phyloP scores from a whole-genome alignment of 2,113 vertebrate species.

The Trichomycterus rosablanca region DNA sequence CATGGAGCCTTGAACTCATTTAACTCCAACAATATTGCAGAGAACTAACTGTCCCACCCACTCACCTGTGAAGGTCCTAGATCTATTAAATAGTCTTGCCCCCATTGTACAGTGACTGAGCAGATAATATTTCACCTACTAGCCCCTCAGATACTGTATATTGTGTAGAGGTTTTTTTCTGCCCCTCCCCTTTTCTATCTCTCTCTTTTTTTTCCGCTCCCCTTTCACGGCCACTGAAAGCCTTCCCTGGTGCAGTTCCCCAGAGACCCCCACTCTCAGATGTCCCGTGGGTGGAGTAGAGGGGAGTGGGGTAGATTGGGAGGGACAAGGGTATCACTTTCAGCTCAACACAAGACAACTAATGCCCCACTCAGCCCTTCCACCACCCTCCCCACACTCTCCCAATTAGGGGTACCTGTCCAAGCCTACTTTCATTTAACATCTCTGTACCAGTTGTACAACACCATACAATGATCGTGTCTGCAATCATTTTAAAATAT shows the following conservation, averaged over 20 bases:
- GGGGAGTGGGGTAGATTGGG: constrained; percentile 71
- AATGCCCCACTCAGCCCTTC: constrained; percentile 41
- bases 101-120: constrained; percentile 52
- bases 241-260: constrained; percentile 71
- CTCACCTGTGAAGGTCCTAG: constrained; percentile 45
- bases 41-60: constrained; percentile 36
- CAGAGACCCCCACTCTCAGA: constrained; percentile 74
- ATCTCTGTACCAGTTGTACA: constrained; percentile 5
- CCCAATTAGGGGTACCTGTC: constrained; percentile 53
- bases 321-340: constrained; percentile 78
- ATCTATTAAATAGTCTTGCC: constrained; percentile 45
- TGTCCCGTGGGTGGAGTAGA: constrained; percentile 73
- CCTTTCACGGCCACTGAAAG: constrained; percentile 75
- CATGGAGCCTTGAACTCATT: constrained; percentile 36
- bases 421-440: constrained; percentile 28
- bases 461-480: not conserved
- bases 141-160: constrained; percentile 50
- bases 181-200: not conserved
- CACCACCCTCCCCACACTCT: constrained; percentile 37
- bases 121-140: constrained; percentile 57
- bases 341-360: constrained; percentile 42
- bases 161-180: constrained; percentile 42
- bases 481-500: too few species aligned
- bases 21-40: constrained; percentile 28
- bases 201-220: constrained; percentile 58